phyloP scores from a whole-genome alignment of 2,113 vertebrate genomes.

The Progne subis region DNA sequence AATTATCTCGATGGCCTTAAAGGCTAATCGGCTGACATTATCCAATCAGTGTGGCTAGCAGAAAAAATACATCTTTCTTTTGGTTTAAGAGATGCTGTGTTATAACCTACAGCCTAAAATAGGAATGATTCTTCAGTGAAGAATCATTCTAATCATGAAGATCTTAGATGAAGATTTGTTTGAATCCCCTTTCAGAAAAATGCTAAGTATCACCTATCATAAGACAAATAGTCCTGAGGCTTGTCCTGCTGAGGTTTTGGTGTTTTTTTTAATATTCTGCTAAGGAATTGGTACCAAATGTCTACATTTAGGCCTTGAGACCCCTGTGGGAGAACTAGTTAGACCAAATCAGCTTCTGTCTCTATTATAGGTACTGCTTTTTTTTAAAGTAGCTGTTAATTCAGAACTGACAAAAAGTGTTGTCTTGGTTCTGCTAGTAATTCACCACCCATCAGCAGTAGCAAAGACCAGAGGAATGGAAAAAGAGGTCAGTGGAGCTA shows the following conservation, averaged over 20 bases:
- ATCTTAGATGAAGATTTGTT: neutral
- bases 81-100: neutral
- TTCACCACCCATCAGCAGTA: neutral
- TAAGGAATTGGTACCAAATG: neutral
- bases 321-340: fast-evolving
- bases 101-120: neutral
- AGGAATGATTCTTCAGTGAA: neutral
- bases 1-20: neutral
- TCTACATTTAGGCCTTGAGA: neutral
- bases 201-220: neutral
- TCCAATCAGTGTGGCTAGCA: no score
- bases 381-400: neutral
- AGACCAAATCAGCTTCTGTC: neutral
- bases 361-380: neutral
- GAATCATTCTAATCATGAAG: no score
- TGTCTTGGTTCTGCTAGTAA: neutral
- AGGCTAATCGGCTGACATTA: neutral
- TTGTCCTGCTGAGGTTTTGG: neutral
- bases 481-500: neutral
- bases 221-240: neutral
- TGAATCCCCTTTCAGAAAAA: neutral
- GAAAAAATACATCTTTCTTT: neutral
- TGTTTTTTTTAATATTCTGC: neutral
- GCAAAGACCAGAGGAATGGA: neutral
- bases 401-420: neutral